A percentile compares a stretch with the other conserved stretches of the same genome.
Evolutionary conservation across 2,797 vertebrate genomes (phyloP).

Genomic region (Chaunax sp.): DNA sequence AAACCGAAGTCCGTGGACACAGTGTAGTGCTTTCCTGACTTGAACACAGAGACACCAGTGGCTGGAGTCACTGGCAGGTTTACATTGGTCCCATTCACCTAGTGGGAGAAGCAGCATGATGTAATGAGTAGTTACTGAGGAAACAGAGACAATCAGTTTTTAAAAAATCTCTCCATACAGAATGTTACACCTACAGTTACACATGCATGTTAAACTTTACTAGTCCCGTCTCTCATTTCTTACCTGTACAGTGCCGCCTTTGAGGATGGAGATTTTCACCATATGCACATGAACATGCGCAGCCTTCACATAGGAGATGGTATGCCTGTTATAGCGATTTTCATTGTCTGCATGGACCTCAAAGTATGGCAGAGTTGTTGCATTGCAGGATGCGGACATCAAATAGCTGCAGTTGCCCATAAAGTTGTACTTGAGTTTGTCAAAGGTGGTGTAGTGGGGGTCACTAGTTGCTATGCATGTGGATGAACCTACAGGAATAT

Average conservation of each 20-base stretch:
- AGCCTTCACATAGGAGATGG: slow-evolving; percentile 82
- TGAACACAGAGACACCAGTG: slow-evolving; percentile 76
- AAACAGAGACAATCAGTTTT: neutral
- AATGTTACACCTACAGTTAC: neutral
- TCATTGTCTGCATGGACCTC: slow-evolving; percentile 84
- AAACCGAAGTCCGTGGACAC: slow-evolving; percentile 82
- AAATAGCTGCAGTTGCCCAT: slow-evolving; percentile 88
- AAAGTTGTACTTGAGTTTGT: slow-evolving; percentile 79
- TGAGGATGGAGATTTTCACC: slow-evolving; percentile 82
- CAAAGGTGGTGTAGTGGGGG: slow-evolving; percentile 86
- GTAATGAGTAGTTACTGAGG: neutral
- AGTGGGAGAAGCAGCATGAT: neutral
- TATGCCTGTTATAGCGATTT: slow-evolving; percentile 77
- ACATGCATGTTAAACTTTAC: neutral
- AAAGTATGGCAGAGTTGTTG: slow-evolving; percentile 70
- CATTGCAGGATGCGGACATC: slow-evolving; percentile 80
- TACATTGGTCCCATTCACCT: slow-evolving; percentile 80
- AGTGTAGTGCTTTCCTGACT: slow-evolving; percentile 79
- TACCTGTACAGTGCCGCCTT: slow-evolving; percentile 83
- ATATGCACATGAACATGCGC: slow-evolving; percentile 78
- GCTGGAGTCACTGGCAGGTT: slow-evolving; percentile 77
- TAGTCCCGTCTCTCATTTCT: neutral
- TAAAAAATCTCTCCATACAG: neutral
- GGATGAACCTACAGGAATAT: slow-evolving; percentile 61
- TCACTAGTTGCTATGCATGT: slow-evolving; percentile 79